Percentiles rank a stretch among this genome's conserved stretches.
These are phyloP conservation scores for Hyperopisus bebe DNA, from an alignment of 2,113 vertebrate genomes.

Conservation along the genomic window DNA sequence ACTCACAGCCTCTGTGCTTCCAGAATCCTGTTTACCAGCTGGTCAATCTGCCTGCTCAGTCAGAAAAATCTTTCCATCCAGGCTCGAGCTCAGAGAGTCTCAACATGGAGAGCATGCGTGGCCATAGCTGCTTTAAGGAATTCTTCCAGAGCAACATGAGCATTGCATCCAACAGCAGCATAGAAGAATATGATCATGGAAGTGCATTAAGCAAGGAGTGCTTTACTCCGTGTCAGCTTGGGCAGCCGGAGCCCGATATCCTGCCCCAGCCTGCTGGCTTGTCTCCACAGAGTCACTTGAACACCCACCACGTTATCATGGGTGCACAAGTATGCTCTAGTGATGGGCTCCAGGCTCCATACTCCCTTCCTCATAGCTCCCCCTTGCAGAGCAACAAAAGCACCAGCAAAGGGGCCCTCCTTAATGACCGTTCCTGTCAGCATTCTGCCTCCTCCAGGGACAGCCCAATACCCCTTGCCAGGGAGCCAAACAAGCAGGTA, in stretches of 20 bases:
- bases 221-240: constrained; percentile 31
- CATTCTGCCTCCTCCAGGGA: constrained; percentile 69
- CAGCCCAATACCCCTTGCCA: constrained; percentile 68
- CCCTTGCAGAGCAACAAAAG: constrained; percentile 78
- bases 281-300: constrained; percentile 75
- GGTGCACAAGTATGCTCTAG: constrained; percentile 71
- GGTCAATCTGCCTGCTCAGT: constrained; percentile 59
- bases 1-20: constrained; percentile 84
- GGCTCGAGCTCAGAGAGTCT: constrained; percentile 90
- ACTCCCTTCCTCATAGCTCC: constrained; percentile 65
- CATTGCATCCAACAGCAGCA: constrained; percentile 75
- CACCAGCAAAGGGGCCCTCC: constrained; percentile 56
- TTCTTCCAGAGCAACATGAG: constrained; percentile 51
- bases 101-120: constrained; percentile 80
- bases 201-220: constrained; percentile 73
- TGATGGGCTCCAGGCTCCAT: constrained; percentile 56
- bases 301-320: constrained; percentile 76
- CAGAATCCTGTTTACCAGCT: constrained; percentile 95
- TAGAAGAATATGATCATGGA: constrained; percentile 72
- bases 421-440: constrained; percentile 62
- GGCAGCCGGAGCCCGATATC: not conserved
- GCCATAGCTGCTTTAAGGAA: constrained; percentile 81
- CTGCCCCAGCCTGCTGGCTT: constrained; percentile 60
- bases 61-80: constrained; percentile 38
- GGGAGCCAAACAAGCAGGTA: constrained; percentile 64